Evolutionary conservation across 2,888 invertebrate genomes (phyloP).

Genomic region (Suillia variegata): DNA sequence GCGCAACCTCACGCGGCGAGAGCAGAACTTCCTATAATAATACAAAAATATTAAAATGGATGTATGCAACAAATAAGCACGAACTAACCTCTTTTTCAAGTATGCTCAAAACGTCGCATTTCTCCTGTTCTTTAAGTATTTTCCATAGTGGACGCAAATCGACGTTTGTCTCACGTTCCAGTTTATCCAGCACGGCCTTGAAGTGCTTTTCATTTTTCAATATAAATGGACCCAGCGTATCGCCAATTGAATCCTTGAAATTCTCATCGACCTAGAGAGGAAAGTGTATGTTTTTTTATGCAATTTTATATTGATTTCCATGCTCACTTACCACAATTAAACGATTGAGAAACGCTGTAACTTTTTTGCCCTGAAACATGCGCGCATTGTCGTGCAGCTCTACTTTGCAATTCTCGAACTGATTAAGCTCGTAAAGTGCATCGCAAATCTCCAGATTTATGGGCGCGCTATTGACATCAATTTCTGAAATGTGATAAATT

Average conservation of each 20-base stretch:
- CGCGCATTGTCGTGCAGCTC: slow-evolving; percentile 45
- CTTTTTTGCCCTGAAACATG: slow-evolving; percentile 45
- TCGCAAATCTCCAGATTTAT: slow-evolving; percentile 56
- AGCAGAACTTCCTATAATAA: slow-evolving; percentile 41
- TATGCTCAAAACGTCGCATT: slow-evolving; percentile 53
- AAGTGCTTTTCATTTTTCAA: slow-evolving; percentile 44
- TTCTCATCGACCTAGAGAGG: slow-evolving; percentile 45
- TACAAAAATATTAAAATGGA: background rate
- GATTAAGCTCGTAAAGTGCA: slow-evolving; percentile 51
- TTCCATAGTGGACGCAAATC: slow-evolving; percentile 53
- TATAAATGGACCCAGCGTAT: slow-evolving; percentile 46
- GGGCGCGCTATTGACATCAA: slow-evolving; percentile 39
- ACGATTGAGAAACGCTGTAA: slow-evolving; percentile 41
- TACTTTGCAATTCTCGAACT: slow-evolving; percentile 46
- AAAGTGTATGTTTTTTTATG: no score
- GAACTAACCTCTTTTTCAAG: slow-evolving; percentile 38
- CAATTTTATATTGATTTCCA: background rate
- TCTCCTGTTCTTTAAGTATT: slow-evolving; percentile 43
- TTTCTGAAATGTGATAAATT: slow-evolving; percentile 16
- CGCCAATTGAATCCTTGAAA: slow-evolving; percentile 50
- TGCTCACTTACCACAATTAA: slow-evolving; percentile 43
- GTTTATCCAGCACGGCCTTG: slow-evolving; percentile 36
- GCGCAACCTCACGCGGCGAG: slow-evolving; percentile 47
- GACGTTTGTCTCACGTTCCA: slow-evolving; percentile 32
- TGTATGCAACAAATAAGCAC: background rate